Evolutionary conservation across 1,140 invertebrate genomes (phyloP), one percentile per base, ranked within the genome.

Genomic region (Camponotus pennsylvanicus): DNA sequence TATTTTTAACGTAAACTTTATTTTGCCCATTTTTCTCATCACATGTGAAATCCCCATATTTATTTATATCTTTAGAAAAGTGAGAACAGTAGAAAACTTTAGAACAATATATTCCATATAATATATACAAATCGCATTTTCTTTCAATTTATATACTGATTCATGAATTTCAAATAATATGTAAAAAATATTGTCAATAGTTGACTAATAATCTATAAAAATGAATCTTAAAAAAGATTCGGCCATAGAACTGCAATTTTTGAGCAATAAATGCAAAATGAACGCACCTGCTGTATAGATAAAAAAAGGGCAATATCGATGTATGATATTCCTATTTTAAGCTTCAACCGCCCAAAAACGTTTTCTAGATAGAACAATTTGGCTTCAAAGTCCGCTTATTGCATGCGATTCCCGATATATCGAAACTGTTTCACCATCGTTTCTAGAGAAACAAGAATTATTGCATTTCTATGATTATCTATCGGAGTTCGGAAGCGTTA

Each of bases 271-370:
- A 69, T 80, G 34, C 64, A 80, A 49, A 27, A 80, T 80, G 49
- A 80, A 80, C 27, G 76, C 76, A 79, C 49, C 49, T 80, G 37
- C 66, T 32, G 49, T 59, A 80, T 80, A 70, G 45, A 34, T 70
- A 69, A 55, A 80, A 79, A 71, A 80, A 70, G 40, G 49, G 64
- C 66, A 80, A 80, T 80, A 80, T 80, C 64, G 64, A 80, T 80
- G 49, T 70, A 70, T 79, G 63, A 79, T 80, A 80, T 80, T 70
- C 64, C 78, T 80, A 80, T 70, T 80, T 66, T 57, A 80, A 80
- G 49, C 78, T 80, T 70, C 27, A 80, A 80, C 78, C 64, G 37
- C 9, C 49, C 78, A 70, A 70, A 70, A 80, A 80, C 64, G 64
- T 80, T 80, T 80, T 57, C 64, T 70, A 70, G 64, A 70, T 80